Evolutionary conservation across 2,113 vertebrate genomes (phyloP), one percentile per base, ranked within the genome.

Genomic region (Nerophis ophidion): DNA sequence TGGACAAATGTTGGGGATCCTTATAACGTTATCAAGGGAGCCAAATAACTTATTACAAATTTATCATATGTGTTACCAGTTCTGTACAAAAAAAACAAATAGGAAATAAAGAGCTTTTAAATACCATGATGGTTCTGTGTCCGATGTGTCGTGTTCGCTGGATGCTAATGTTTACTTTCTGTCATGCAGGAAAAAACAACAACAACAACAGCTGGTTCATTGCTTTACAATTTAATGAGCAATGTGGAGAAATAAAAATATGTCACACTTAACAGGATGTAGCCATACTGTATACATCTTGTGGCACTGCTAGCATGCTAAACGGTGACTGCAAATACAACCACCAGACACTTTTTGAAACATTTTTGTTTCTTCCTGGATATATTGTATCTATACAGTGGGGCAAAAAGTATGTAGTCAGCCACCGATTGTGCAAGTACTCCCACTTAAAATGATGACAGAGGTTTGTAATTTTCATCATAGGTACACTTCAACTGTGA

Each of bases 31-130:
- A 83, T 85, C 83, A 88, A 88, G 88, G 87, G 90, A 90, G 89
- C 88, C 90, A 90, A 90, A 88, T 88, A 89, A 89, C 87, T 90
- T 88, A 88, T 71, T 89, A 87, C 83, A 86, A 84, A 86, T 90
- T 85, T 89, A 89, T 85, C 88, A 89, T 91, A 85, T 86, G 88
- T 90, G 88, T 90, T 90, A 86, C 86, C 83, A 90, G 86, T 87
- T 89, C 89, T 90, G 90, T 91, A 90, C 40, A 84, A 86, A 81
- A 65, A 57, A 80, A 87, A 87, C 79, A 80, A 87, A 89, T 86
- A 90, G 83, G 86, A 91, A 91, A 91, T 91, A 91, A 91, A 91
- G 86, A 85, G 85, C 87, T 91, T 91, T 90, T 90, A 90, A 89
- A 72, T 84, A 90, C 79, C 76, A 74, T 68, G 73, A 76, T 34